Base-by-base conservation (phyloP, 1,140 invertebrate genomes). In the Cheumatopsyche charites region DNA sequence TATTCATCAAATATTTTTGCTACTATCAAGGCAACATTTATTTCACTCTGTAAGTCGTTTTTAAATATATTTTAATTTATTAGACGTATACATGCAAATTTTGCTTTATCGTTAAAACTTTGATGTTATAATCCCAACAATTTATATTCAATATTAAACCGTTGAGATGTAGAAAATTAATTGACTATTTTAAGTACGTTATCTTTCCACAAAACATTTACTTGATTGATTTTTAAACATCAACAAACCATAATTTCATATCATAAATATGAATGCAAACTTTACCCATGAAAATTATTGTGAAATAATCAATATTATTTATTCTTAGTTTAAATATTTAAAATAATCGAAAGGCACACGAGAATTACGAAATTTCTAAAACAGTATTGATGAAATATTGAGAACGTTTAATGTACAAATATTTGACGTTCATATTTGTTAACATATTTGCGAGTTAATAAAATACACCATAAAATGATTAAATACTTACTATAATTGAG, bases 1-100 rank as follows among this genome's bases (percentile, higher is more conserved):
- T 58, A 25, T 58, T 58, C 55, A 58, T 23, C 55, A 58, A 52
- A 7, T 58, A 7, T 7, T 58, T 58, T 58, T 58, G 55, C 55
- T 58, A 58, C 23, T 25, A 58, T 58, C 55, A 58, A 58, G 55
- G 55, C 55, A 58, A 58, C 55, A 58, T 58, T 58, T 58, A 58
- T 58, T 58, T 58, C 55, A 58, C 55, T 58, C 55, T 58, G 55
- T 58, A 12, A 25, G 23, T 25, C 55, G 21, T 47, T n/a, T n/a
- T 47, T 47, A 15, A n/a, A 45, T 52, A 52, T 19, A 52, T 17
- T 17, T 45, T 52, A 52, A 17, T 7, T 52, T 52, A 17, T 52
- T 17, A 52, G 23, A 58, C 55, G 55, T 58, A 58, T 58, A 58
- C 55, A 23, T 58, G 29, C 29, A 36, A 36, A 4, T 36, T 36